Base-by-base conservation (phyloP, 2,797 vertebrate genomes). In the Danio tinwini region DNA sequence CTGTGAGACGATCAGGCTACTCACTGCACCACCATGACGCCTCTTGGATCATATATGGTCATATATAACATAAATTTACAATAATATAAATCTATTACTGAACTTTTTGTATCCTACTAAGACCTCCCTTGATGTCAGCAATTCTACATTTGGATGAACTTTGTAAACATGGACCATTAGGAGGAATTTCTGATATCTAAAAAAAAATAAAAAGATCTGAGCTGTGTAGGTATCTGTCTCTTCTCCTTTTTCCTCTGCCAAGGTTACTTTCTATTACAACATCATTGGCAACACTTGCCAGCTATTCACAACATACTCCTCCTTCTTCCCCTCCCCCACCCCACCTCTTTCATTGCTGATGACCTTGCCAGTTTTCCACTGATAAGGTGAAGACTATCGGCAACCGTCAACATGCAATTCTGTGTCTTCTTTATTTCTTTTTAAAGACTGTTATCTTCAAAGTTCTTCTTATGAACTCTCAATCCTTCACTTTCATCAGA, bases 251-350 rank as follows among this genome's bases (percentile, higher is more conserved):
- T 68, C 3, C 52, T 17, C 9, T 39, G 21, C 45, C 64, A 16
- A 49, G 7, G 64, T 67, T 45, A 16, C 19, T 37, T 67, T 47
- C 7, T 45, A 64, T 64, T 3, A 12, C 42, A 64, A 19, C 62
- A 65, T 45, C 10, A 49, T 29, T 19, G 29, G 5, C 64, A 67
- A 67, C 19, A 29, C 12, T 11, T 56, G 55, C 10, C 5, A 56
- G 12, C 53, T 49, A 49, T 67, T 67, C 64, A 67, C 64, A 67
- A 49, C 45, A 49, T 67, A 37, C 21, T 69, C 52, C 8, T 69
- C 11, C 7, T 11, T 50, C 14, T 29, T 29, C 44, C 11, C n/a
- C 19, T 67, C 13, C 39, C 47, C 19, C 8, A 8, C 13, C 21
- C 13, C 45, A 49, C 3, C 14, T 37, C 47, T 68, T 8, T 39